Evolutionary conservation across 2,888 invertebrate species (phyloP), one percentile per base, ranked within the genome.

Genomic region (Isotomurus palustris): DNA sequence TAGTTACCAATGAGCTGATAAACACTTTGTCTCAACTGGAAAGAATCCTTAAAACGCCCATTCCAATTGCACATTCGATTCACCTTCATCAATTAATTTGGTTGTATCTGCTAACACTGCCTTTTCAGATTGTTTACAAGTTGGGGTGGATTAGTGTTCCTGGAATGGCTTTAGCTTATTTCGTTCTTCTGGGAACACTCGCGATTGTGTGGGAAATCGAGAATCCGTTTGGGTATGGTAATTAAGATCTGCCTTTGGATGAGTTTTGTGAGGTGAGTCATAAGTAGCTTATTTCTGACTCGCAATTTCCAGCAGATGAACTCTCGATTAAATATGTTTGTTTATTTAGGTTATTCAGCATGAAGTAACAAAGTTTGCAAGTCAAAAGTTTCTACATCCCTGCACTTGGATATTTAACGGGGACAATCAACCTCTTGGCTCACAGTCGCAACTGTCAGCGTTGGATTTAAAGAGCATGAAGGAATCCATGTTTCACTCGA

Each of bases 151-250:
- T 49, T 28, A 57, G 57, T 10, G 45, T 64, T 45, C 64, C 64
- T 10, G 56, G 55, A 8, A 51, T 61, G 6, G 52, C 45, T 1
- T 25, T 64, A 1, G 55, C 61, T 12, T 51, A 58, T 4, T 61
- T 64, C 48, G 53, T 61, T 4, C 50, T 61, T 22, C 43, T 61
- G 17, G 64, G 64, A n/a, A 58, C 58, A 27, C 25, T 61, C 25
- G 53, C 32, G 1, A 64, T 62, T 24, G 61, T 60, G 22, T 45
- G 58, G 55, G 64, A 64, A 59, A 64, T 62, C 27, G 64, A 64
- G 27, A 64, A 64, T 38, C 62, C 64, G 12, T 64, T 64, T 52
- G 62, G 64, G 3, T 52, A 57, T 29, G 64, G 62, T 43, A 53
- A 58, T 24, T 61, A 64, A 52, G 61, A 62, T 40, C 47, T 60